Evolutionary conservation across 2,113 vertebrate species (phyloP).

Genomic region (Hypanus sabinus): DNA sequence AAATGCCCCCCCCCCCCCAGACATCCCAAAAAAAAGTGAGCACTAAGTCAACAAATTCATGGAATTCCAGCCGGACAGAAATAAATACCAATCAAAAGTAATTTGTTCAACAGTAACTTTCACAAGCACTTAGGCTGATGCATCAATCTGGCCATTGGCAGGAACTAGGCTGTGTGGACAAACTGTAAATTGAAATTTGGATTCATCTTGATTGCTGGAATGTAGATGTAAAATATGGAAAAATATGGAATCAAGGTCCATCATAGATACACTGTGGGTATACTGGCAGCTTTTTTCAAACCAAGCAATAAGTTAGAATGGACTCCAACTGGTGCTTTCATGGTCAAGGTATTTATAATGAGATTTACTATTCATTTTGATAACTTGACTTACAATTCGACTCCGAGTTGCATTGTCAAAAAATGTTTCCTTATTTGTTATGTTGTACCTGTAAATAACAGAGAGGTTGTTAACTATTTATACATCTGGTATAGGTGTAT

Average conservation of each 20-base stretch:
- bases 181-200: not conserved
- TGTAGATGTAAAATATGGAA: not conserved
- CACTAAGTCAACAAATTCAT: not conserved
- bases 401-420: constrained; percentile 89
- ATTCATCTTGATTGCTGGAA: not conserved
- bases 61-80: not conserved
- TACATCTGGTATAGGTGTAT: not conserved
- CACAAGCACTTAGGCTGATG: not conserved
- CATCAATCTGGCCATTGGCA: no score
- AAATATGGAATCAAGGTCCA: not conserved
- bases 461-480: not conserved
- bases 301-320: not conserved
- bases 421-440: constrained; percentile 79
- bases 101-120: not conserved
- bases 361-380: no score
- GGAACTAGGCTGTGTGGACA: not conserved
- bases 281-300: not conserved
- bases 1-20: not conserved
- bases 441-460: constrained; percentile 71
- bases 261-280: not conserved
- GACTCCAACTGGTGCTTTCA: no score
- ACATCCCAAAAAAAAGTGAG: not conserved
- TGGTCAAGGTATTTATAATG: not conserved
- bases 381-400: constrained; percentile 77
- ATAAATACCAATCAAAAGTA: not conserved